Evolutionary conservation across 2,797 vertebrate species (phyloP).

Genomic region (Coluber constrictor): DNA sequence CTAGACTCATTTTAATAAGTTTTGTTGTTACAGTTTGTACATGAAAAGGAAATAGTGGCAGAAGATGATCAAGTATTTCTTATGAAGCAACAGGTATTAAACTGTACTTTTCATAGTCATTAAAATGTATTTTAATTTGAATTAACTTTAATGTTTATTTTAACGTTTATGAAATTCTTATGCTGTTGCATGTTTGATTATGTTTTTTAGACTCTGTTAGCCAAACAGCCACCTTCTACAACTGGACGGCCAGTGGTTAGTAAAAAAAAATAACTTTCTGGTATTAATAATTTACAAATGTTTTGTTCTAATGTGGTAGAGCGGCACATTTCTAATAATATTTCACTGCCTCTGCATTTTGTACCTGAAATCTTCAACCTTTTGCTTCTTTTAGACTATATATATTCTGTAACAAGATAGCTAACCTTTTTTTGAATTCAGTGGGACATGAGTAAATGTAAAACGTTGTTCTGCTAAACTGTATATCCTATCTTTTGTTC

Average conservation of each 20-base stretch:
- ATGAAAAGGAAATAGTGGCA: constrained; percentile 96
- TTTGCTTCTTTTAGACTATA: not conserved
- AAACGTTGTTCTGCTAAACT: not conserved
- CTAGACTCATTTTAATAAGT: not conserved
- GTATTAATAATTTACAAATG: not conserved
- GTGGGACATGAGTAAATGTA: not conserved
- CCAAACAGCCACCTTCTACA: constrained; percentile 90
- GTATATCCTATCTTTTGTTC: not conserved
- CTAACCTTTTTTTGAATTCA: not conserved
- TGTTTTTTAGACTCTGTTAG: constrained; percentile 84
- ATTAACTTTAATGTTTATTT: not conserved
- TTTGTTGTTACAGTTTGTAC: constrained; percentile 85
- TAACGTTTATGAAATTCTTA: not conserved
- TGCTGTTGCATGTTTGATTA: constrained; percentile 27
- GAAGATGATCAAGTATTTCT: constrained; percentile 99
- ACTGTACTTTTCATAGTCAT: constrained; percentile 6
- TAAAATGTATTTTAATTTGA: not conserved
- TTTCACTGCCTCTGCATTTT: not conserved
- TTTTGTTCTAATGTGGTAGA: not conserved
- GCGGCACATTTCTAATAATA: not conserved
- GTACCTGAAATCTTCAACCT: not conserved
- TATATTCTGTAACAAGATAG: not conserved
- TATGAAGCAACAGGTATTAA: constrained; percentile 91
- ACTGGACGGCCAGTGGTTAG: constrained; percentile 94
- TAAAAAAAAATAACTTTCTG: constrained; percentile 47